Evolutionary conservation across 2,113 vertebrate species (phyloP).

Genomic region (Peucedramus taeniatus): DNA sequence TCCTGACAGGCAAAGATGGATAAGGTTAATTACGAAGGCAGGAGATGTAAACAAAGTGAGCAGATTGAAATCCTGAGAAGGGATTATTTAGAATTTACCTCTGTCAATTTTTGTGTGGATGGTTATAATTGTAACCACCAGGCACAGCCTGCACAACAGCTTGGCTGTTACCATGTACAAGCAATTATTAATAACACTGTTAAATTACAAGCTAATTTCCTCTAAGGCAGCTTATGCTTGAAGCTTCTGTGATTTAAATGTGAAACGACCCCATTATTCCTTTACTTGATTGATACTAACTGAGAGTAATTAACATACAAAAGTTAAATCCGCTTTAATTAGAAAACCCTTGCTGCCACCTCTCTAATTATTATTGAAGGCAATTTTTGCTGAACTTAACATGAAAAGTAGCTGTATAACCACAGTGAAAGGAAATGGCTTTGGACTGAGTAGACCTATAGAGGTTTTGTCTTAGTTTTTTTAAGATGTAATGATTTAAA

Average conservation of each 20-base stretch:
- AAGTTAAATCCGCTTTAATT: constrained; percentile 19
- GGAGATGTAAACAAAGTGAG: not conserved
- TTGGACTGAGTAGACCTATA: not conserved
- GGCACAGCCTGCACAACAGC: not conserved
- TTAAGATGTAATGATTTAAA: not conserved
- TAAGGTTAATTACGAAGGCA: not conserved
- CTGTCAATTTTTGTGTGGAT: not conserved
- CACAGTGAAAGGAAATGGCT: not conserved
- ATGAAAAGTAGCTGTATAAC: not conserved
- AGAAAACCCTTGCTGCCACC: not conserved
- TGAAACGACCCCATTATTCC: constrained; percentile 11
- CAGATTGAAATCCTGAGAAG: not conserved
- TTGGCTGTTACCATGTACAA: not conserved
- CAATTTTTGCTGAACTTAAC: not conserved
- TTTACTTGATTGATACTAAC: constrained; percentile 28
- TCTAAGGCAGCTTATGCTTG: not conserved
- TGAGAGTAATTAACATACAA: constrained; percentile 23
- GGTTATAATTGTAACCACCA: not conserved
- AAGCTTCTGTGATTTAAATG: constrained; percentile 45
- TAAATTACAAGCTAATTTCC: constrained; percentile 30
- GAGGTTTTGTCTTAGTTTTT: not conserved
- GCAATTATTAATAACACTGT: constrained; percentile 20
- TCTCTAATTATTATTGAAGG: not conserved
- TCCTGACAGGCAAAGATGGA: not conserved
- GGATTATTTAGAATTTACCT: not conserved